Base-by-base conservation (phyloP, 2,113 vertebrate species). In the Toxotes chatareus region DNA sequence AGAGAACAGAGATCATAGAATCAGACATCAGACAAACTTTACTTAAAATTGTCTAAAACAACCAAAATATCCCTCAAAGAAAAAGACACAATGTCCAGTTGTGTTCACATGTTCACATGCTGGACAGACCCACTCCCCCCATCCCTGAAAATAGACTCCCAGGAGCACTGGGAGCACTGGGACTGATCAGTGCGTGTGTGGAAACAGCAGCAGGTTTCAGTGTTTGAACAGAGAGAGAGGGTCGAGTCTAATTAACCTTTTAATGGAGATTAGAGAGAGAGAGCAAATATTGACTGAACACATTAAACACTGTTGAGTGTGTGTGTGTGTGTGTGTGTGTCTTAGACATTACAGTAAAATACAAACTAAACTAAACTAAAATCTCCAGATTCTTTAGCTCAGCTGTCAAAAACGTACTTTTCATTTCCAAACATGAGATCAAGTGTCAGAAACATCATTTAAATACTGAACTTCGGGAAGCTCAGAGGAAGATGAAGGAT, bases 241-340 rank as follows among this genome's bases (percentile, higher is more conserved):
- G 67, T 53, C 1, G 19, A 79, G 65, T 79, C 63, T 77, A 65
- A 92, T 84, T 23, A 73, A 72, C 64, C 68, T 77, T 27, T 83
- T 86, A 88, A 90, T 90, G 89, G 89, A 91, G 71, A 71, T 36
- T 36, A 85, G 62, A 63, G 76, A 75, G 74, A 82, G 55, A 53
- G 72, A 84, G 55, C 65, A 86, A 89, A 89, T 57, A 72, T 81
- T 87, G 76, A 80, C 61, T 47, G 21, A 56, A 62, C 62, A 17
- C 80, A 61, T 72, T 71, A 73, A 68, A 49, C 69, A 71, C 57
- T 19, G 38, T 32, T 46, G 38, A 13, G 57, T 21, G 73, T 14
- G 64, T 14, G 59, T 76, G 71, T 44, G 32, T 57, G 14, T 47
- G 42, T 42, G 42, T 42, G 7, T 9, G 38, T 40, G 38, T 40